Evolutionary conservation across 2,888 invertebrate genomes (phyloP).

Genomic region (Eueremaeus valkanovi): DNA sequence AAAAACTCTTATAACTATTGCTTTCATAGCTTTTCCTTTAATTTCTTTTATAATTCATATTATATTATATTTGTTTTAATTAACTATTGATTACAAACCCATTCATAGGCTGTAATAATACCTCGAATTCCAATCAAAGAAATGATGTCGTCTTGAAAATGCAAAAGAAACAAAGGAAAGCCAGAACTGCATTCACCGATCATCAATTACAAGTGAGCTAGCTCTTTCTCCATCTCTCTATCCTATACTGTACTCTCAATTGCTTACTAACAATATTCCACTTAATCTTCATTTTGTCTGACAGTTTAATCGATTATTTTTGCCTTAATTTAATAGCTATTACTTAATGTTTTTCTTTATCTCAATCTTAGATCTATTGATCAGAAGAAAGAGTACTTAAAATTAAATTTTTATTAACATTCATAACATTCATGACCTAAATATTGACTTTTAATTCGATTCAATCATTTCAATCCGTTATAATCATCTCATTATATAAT

Average conservation of each 20-base stretch:
- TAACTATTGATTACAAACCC: background rate
- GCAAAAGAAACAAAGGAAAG: constrained; percentile 87
- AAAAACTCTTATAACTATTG: background rate
- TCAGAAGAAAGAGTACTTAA: background rate
- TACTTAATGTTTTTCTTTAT: background rate
- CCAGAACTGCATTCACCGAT: constrained; percentile 97
- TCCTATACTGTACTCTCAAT: too few relatives aligned
- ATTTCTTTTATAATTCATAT: background rate
- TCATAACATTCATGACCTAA: constrained; percentile 9
- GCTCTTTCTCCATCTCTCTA: too few relatives aligned
- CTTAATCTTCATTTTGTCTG: constrained; percentile 22
- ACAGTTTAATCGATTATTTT: constrained; percentile 27
- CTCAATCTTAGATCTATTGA: background rate
- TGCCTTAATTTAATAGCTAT: constrained; percentile 11
- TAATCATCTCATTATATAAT: background rate
- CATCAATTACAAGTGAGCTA: constrained; percentile 75
- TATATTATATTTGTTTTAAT: background rate
- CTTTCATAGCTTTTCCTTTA: background rate
- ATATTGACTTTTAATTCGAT: constrained; percentile 10
- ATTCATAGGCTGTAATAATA: constrained; percentile 27
- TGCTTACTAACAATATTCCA: constrained; percentile 29
- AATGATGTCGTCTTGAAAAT: constrained; percentile 41
- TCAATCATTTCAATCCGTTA: background rate
- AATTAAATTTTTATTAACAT: background rate
- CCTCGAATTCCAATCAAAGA: constrained; percentile 15